Percentiles rank a stretch among this genome's conserved stretches.
These are phyloP conservation scores for Haplochromis vanheusdeni DNA, from an alignment of 2,113 vertebrate genomes.

Conservation along the genomic window DNA sequence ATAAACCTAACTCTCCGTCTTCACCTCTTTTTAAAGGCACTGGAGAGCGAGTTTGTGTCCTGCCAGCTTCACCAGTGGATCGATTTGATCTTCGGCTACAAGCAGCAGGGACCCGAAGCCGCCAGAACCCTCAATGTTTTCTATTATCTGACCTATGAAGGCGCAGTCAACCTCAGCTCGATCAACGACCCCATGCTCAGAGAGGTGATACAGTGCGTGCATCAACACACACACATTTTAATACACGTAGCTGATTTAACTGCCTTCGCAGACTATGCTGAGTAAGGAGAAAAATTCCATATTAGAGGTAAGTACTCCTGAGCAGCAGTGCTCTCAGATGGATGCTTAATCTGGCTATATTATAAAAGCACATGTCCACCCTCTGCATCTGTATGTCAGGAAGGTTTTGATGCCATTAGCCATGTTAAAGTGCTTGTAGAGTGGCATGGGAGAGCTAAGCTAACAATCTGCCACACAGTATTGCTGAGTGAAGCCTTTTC, in stretches of 20 bases:
- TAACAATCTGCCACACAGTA: conserved; percentile 35
- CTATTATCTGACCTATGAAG: conserved; percentile 97
- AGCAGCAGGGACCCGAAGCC: conserved; percentile 96
- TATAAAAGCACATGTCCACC: conserved; percentile 35
- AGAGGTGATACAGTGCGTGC: conserved; percentile 76
- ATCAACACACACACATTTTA: neutral
- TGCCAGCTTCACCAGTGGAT: conserved; percentile 99
- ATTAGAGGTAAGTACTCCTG: conserved; percentile 37
- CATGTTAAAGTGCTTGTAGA: conserved; percentile 33
- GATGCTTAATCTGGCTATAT: conserved; percentile 38
- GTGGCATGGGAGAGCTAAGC: conserved; percentile 25
- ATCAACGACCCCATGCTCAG: conserved; percentile 86
- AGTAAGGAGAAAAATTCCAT: conserved; percentile 15
- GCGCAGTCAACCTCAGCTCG: conserved; percentile 88
- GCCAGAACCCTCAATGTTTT: conserved; percentile 89
- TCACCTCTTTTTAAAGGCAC: conserved; percentile 73
- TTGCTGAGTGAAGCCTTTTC: conserved; percentile 56
- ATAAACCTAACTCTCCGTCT: neutral
- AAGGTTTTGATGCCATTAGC: conserved; percentile 53
- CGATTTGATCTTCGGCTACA: conserved; percentile 98
- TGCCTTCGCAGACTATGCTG: conserved; percentile 14
- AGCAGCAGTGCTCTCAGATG: conserved; percentile 28
- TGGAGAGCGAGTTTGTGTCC: conserved; percentile 98
- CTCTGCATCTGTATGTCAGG: neutral
- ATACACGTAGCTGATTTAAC: neutral